These are phyloP conservation scores for Ooceraea biroi DNA, from an alignment of 1,140 invertebrate genomes.

Conservation along the genomic window DNA sequence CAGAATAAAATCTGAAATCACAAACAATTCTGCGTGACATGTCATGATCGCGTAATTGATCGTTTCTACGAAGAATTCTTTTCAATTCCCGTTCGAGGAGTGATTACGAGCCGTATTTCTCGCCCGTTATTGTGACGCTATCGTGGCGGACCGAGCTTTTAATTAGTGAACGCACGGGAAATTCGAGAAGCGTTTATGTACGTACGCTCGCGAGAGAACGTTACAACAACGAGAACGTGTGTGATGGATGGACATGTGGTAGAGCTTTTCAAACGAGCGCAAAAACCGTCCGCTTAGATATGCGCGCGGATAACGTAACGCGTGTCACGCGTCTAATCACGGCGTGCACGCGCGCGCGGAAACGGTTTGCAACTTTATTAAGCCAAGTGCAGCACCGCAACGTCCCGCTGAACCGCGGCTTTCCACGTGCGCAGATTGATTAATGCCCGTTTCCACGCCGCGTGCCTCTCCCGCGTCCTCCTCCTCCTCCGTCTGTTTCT, in stretches of 20 bases:
- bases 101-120: neutral
- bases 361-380: conserved; percentile 69
- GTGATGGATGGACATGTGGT: conserved; percentile 33
- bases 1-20: no score
- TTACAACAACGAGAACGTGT: conserved; percentile 24
- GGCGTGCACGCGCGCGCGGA: conserved; percentile 48
- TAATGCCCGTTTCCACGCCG: conserved; percentile 75
- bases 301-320: conserved; percentile 52
- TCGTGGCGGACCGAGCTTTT: conserved; percentile 2
- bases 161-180: conserved; percentile 11
- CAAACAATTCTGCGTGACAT: no score
- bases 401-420: conserved; percentile 57
- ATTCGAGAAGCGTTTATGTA: no score
- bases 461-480: conserved; percentile 57
- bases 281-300: conserved; percentile 45
- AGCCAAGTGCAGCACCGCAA: conserved; percentile 57
- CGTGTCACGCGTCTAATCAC: conserved; percentile 60
- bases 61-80: no score
- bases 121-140: neutral
- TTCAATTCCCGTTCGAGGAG: neutral
- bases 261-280: conserved; percentile 44
- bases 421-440: conserved; percentile 75
- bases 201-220: neutral
- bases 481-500: conserved; percentile 8
- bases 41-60: no score